phyloP scores from a whole-genome alignment of 1,140 invertebrate genomes.

The Neodiprion virginianus region DNA sequence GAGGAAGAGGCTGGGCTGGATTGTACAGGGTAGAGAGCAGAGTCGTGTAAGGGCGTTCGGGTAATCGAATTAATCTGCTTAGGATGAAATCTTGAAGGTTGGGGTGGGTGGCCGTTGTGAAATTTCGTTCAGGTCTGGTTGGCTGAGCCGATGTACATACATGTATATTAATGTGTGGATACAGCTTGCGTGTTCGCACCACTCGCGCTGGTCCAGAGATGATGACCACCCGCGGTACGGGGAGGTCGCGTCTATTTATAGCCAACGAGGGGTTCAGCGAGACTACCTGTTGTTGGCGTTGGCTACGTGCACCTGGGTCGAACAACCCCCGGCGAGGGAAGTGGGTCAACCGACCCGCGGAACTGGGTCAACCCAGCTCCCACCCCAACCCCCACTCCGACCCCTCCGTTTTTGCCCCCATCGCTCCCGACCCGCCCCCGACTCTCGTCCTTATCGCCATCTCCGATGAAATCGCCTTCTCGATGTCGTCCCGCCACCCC shows the following conservation, averaged over 20 bases:
- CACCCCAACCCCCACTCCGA: neutral
- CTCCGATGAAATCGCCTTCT: neutral
- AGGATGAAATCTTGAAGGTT: too few species aligned
- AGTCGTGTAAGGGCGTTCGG: too few species aligned
- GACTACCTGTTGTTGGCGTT: constrained; percentile 6
- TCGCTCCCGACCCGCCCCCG: too few species aligned
- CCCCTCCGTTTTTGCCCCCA: too few species aligned
- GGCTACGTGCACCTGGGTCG: neutral
- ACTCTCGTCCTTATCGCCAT: neutral
- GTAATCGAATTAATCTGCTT: too few species aligned
- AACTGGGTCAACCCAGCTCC: neutral
- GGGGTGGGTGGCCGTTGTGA: too few species aligned
- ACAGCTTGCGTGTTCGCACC: neutral
- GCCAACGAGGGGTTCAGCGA: neutral
- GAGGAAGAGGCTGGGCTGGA: too few species aligned
- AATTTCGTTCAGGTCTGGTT: too few species aligned
- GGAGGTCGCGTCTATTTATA: constrained; percentile 3
- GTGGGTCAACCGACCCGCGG: neutral
- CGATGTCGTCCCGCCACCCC: neutral
- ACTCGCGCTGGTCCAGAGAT: neutral
- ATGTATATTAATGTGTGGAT: neutral
- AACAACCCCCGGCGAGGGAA: constrained; percentile 1
- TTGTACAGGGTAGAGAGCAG: too few species aligned
- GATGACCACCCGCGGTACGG: neutral
- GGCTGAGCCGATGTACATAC: neutral